phyloP scores from a whole-genome alignment of 2,113 vertebrate genomes.

The Macroglossus sobrinus region DNA sequence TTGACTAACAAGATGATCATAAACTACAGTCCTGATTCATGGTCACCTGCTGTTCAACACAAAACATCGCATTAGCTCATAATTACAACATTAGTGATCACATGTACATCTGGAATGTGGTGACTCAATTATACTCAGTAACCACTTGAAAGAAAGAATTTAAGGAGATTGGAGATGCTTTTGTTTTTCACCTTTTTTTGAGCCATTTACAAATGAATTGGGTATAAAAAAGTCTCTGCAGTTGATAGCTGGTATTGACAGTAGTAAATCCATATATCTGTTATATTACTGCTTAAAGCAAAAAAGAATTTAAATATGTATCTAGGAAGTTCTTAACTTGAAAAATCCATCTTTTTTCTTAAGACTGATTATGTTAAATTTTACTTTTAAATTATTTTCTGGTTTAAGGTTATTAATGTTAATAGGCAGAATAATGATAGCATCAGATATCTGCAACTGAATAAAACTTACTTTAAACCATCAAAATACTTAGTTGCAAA shows the following conservation, averaged over 20 bases:
- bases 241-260: constrained; percentile 23
- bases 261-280: neutral
- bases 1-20: constrained; percentile 63
- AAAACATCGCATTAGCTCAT: neutral
- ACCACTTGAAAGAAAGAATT: constrained; percentile 22
- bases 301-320: constrained; percentile 43
- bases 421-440: constrained; percentile 39
- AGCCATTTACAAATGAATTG: constrained; percentile 25
- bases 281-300: neutral
- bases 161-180: constrained; percentile 11
- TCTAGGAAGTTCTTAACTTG: constrained; percentile 50
- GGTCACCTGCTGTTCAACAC: neutral
- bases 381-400: constrained; percentile 29
- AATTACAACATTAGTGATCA: neutral
- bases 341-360: constrained; percentile 68
- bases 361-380: constrained; percentile 45
- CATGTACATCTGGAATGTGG: neutral
- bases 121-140: neutral
- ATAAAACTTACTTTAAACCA: constrained; percentile 4
- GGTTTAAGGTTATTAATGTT: constrained; percentile 27
- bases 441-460: constrained; percentile 24
- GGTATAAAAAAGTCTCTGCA: neutral
- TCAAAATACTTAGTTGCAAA: constrained; percentile 30
- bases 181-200: neutral
- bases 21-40: constrained; percentile 44